phyloP scores from a whole-genome alignment of 2,113 vertebrate species.

The Oceanites oceanicus region DNA sequence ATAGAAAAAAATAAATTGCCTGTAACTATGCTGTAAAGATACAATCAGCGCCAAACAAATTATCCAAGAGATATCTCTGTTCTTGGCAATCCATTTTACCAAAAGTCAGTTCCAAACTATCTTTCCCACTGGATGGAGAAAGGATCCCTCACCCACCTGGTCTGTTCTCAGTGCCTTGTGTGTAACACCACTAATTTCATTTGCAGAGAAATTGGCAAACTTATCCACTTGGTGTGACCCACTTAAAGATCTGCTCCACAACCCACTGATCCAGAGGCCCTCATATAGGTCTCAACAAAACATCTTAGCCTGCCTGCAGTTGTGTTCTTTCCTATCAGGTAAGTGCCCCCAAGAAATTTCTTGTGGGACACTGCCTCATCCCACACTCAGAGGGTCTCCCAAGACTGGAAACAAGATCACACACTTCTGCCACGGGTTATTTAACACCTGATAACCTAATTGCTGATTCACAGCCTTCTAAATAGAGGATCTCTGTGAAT shows the following conservation, averaged over 20 bases:
- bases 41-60: not conserved
- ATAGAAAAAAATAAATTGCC: not conserved
- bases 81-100: not conserved
- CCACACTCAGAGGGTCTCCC: slow-evolving; percentile 15
- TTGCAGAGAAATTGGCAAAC: slow-evolving; percentile 66
- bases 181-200: slow-evolving; percentile 64
- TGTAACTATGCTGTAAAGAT: not conserved
- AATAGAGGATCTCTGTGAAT: not conserved
- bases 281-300: slow-evolving; percentile 55
- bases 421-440: not conserved
- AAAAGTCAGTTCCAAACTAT: not conserved
- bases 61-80: not conserved
- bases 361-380: slow-evolving; percentile 67
- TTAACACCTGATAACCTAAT: not conserved
- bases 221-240: slow-evolving; percentile 50
- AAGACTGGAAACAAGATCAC: not conserved
- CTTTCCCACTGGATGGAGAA: not conserved
- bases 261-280: slow-evolving; percentile 53
- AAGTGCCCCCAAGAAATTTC: slow-evolving; percentile 68
- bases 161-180: slow-evolving; percentile 37
- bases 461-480: not conserved
- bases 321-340: slow-evolving; percentile 58
- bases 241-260: slow-evolving; percentile 65
- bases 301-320: slow-evolving; percentile 61
- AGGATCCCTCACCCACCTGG: slow-evolving; percentile 9